Percentiles rank a stretch among this genome's conserved stretches.
phyloP scores from a whole-genome alignment of 2,888 invertebrate genomes.

The Iphiclides podalirius region DNA sequence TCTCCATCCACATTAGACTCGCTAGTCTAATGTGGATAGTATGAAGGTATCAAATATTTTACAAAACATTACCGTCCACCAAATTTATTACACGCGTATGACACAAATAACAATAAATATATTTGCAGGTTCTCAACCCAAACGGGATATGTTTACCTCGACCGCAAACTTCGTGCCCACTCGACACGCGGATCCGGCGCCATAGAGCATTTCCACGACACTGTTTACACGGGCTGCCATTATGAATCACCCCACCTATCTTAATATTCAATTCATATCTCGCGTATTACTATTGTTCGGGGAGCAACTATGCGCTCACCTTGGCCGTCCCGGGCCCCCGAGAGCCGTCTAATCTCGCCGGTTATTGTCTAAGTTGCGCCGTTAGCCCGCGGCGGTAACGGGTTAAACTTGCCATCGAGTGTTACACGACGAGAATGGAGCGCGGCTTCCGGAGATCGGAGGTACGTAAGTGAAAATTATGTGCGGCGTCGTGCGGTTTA shows the following conservation, averaged over 20 bases:
- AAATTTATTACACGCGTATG: no score
- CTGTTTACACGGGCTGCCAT: slow-evolving; percentile 28
- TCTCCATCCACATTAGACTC: no score
- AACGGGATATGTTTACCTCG: neutral
- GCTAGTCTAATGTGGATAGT: no score
- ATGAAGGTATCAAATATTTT: no score
- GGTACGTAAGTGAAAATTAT: slow-evolving; percentile 21
- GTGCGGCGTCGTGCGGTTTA: slow-evolving; percentile 1
- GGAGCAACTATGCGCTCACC: slow-evolving; percentile 18
- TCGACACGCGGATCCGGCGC: neutral
- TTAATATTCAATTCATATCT: slow-evolving; percentile 31
- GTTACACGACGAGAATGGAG: slow-evolving; percentile 26
- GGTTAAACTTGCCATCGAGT: slow-evolving; percentile 34
- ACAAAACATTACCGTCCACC: no score
- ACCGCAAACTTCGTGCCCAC: neutral
- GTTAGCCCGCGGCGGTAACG: slow-evolving; percentile 40
- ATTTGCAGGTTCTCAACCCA: neutral
- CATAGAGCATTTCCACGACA: slow-evolving; percentile 29
- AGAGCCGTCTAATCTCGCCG: slow-evolving; percentile 40
- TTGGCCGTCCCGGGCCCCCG: slow-evolving; percentile 11
- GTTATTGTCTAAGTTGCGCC: slow-evolving; percentile 59
- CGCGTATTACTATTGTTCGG: slow-evolving; percentile 27
- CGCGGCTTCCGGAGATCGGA: slow-evolving; percentile 18
- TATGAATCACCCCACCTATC: slow-evolving; percentile 25
- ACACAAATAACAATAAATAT: no score